phyloP scores from a whole-genome alignment of 2,113 vertebrate genomes.

The Xenopus tropicalis region UCB_Xtro_10.0 CM004446.2:95501501-95502000 shows the following conservation, averaged over 20 bases:
- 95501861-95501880: slow-evolving; percentile 40
- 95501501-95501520: background rate
- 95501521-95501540: background rate
- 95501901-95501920: slow-evolving; percentile 31
- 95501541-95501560: slow-evolving; percentile 12
- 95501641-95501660: slow-evolving; percentile 38
- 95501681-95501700: slow-evolving; percentile 11
- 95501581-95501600: slow-evolving; percentile 1
- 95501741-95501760: slow-evolving; percentile 28
- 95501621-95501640: slow-evolving; percentile 26
- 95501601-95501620: slow-evolving; percentile 29
- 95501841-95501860: slow-evolving; percentile 22
- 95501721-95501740: slow-evolving; percentile 36
- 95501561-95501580: slow-evolving; percentile 22
- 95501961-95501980: slow-evolving; percentile 48
- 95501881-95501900: slow-evolving; percentile 19
- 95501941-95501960: slow-evolving; percentile 41
- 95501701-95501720: slow-evolving; percentile 16
- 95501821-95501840: slow-evolving; percentile 27
- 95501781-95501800: slow-evolving; percentile 27
- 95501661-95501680: slow-evolving; percentile 30
- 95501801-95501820: slow-evolving; percentile 10
- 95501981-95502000: slow-evolving; percentile 29
- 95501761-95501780: slow-evolving; percentile 44
- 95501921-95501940: slow-evolving; percentile 32